Conservation (phyloP, 2,888 invertebrate genomes). For the Drosophila austrosaltans region DNA sequence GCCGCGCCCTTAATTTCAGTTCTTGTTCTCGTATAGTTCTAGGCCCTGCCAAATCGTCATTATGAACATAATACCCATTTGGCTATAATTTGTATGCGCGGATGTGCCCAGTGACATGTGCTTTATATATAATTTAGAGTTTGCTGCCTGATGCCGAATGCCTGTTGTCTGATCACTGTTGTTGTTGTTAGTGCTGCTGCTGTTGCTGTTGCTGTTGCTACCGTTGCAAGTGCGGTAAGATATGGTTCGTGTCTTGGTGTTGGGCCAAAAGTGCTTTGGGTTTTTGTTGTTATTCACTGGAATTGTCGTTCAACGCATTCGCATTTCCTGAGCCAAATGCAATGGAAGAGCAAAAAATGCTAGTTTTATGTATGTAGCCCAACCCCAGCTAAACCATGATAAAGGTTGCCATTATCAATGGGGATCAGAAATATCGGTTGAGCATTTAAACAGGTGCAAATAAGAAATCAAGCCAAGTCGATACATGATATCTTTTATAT, state of each 20-base stretch:
- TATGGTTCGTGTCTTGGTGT: slow-evolving; percentile 62
- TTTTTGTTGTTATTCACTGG: slow-evolving; percentile 60
- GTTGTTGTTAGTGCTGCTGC: slow-evolving; percentile 46
- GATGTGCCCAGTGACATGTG: slow-evolving; percentile 81
- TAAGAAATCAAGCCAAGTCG: slow-evolving; percentile 71
- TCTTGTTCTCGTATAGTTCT: slow-evolving; percentile 50
- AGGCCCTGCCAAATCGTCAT: slow-evolving; percentile 55
- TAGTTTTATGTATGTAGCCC: slow-evolving; percentile 74
- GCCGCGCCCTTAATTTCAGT: slow-evolving; percentile 59
- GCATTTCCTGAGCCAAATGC: slow-evolving; percentile 68
- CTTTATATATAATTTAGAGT: slow-evolving; percentile 83
- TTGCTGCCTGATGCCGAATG: slow-evolving; percentile 41
- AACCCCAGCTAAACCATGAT: not conserved
- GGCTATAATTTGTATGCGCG: slow-evolving; percentile 78
- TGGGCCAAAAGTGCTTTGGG: slow-evolving; percentile 66
- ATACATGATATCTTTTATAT: slow-evolving; percentile 57
- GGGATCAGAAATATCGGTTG: slow-evolving; percentile 63
- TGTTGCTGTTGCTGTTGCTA: slow-evolving; percentile 41
- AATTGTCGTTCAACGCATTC: slow-evolving; percentile 67
- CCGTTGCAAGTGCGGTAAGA: slow-evolving; percentile 66
- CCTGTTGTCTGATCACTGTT: slow-evolving; percentile 28
- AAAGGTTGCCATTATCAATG: slow-evolving; percentile 61
- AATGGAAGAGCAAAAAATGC: slow-evolving; percentile 42
- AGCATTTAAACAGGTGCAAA: slow-evolving; percentile 72
- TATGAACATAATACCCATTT: slow-evolving; percentile 63